phyloP scores from a whole-genome alignment of 1,140 invertebrate species.

The Nixonia krombeini region DNA sequence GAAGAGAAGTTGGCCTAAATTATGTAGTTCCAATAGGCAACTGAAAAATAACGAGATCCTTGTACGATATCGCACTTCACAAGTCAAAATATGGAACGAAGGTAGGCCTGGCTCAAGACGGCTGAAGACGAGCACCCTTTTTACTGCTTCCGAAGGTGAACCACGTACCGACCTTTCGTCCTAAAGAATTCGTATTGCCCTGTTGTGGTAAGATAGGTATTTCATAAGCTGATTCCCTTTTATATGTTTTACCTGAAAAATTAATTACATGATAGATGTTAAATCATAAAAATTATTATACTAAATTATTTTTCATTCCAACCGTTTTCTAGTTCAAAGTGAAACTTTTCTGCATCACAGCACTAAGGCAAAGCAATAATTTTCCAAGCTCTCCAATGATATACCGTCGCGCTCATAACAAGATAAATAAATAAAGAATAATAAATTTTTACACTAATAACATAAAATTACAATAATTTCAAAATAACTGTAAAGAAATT shows the following conservation, averaged over 20 bases:
- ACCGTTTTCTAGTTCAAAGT: too few species aligned
- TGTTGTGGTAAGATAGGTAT: slow-evolving; percentile 66
- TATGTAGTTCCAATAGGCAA: slow-evolving; percentile 9
- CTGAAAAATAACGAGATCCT: slow-evolving; percentile 29
- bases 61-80: slow-evolving; percentile 35
- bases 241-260: slow-evolving; percentile 73
- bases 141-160: slow-evolving; percentile 75
- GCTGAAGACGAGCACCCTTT: slow-evolving; percentile 70
- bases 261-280: slow-evolving; percentile 47
- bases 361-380: too few species aligned
- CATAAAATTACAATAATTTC: too few species aligned
- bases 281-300: slow-evolving; percentile 8
- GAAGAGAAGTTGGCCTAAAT: slow-evolving; percentile 25
- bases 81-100: slow-evolving; percentile 68
- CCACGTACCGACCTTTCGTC: slow-evolving; percentile 75
- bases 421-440: too few species aligned
- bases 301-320: too few species aligned
- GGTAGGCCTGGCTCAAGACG: slow-evolving; percentile 72
- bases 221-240: slow-evolving; percentile 69
- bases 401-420: too few species aligned
- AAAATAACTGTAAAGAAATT: too few species aligned
- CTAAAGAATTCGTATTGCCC: slow-evolving; percentile 69
- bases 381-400: too few species aligned
- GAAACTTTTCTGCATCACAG: too few species aligned
- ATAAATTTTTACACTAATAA: too few species aligned